Percentiles rank a stretch among this genome's conserved stretches.
Conservation (phyloP, 2,797 vertebrate genomes). For the Poecilia picta region DNA sequence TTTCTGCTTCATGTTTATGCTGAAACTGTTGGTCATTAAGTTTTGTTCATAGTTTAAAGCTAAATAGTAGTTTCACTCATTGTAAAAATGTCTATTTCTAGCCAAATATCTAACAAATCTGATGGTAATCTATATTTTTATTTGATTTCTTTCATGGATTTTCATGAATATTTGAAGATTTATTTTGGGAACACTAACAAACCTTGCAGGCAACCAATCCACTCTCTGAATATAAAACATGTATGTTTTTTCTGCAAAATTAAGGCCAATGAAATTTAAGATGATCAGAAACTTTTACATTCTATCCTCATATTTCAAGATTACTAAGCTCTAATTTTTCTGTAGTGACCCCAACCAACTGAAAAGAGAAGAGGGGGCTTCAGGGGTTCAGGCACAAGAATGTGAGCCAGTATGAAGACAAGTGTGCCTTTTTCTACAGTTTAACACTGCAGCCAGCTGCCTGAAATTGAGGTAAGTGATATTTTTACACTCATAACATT, state of each 20-base stretch:
- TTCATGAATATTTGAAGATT: constrained; percentile 7
- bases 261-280: constrained; percentile 23
- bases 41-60: neutral
- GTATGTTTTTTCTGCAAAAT: constrained; percentile 41
- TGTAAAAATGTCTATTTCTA: neutral
- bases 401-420: constrained; percentile 37
- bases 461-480: constrained; percentile 60
- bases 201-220: constrained; percentile 18
- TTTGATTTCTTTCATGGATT: neutral
- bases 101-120: neutral
- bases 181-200: constrained; percentile 22
- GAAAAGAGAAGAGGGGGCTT: neutral
- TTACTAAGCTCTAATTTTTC: constrained; percentile 24
- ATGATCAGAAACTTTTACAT: constrained; percentile 22
- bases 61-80: neutral
- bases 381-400: constrained; percentile 36
- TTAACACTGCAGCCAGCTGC: constrained; percentile 22
- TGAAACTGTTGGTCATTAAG: neutral
- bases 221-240: constrained; percentile 48
- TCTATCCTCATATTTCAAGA: constrained; percentile 26
- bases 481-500: neutral
- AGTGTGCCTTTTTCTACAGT: constrained; percentile 7
- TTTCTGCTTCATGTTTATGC: neutral
- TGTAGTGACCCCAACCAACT: neutral
- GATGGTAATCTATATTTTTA: neutral